phyloP scores from a whole-genome alignment of 2,113 vertebrate genomes.

The Cryptotis parvus region DNA sequence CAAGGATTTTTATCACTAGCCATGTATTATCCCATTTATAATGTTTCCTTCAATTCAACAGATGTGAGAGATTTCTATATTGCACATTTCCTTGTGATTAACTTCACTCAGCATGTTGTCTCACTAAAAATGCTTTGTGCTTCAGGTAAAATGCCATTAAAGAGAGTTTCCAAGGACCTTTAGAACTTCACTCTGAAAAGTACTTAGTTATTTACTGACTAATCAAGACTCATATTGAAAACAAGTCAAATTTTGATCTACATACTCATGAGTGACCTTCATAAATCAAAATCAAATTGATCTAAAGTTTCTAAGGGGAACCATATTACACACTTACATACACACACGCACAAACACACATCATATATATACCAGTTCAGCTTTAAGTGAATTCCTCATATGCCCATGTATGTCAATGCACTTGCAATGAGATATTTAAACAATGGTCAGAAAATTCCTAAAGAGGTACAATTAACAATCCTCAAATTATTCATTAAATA shows the following conservation, averaged over 20 bases:
- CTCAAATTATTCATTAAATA: background rate
- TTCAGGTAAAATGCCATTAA: background rate
- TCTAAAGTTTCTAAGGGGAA: background rate
- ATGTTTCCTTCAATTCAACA: too few relatives aligned
- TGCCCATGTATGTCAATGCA: background rate
- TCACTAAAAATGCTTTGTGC: background rate
- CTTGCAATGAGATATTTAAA: background rate
- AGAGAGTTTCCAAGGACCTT: background rate
- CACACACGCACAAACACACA: background rate
- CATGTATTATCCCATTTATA: too few relatives aligned
- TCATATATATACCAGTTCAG: background rate
- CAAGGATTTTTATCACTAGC: too few relatives aligned
- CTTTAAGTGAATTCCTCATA: background rate
- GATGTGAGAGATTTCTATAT: too few relatives aligned
- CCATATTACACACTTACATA: too few relatives aligned
- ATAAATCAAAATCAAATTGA: conserved; percentile 23
- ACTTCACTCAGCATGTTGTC: too few relatives aligned
- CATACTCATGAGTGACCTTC: conserved; percentile 33
- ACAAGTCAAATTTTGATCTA: conserved; percentile 51
- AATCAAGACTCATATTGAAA: conserved; percentile 29
- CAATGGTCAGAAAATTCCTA: background rate
- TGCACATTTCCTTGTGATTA: too few relatives aligned
- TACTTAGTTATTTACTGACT: background rate
- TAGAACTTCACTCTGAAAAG: background rate
- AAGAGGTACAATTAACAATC: background rate